Base-by-base conservation (phyloP, 2,797 vertebrate genomes). In the Falco naumanni region DNA sequence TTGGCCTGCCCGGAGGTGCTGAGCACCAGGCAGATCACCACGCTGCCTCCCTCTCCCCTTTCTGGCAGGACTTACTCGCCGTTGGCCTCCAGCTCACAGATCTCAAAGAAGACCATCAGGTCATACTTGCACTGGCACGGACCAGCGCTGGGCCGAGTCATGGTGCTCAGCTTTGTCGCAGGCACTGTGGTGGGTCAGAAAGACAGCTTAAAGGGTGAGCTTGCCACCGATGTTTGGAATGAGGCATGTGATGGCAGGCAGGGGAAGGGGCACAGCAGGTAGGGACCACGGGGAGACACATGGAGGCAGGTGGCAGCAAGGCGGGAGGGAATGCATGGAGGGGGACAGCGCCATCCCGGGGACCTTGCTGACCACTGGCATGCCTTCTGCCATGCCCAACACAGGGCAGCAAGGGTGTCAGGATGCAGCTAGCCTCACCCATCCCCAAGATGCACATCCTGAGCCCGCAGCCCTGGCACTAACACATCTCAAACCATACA, bases 51-150 rank as follows among this genome's bases (percentile, higher is more conserved):
- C 50, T 80, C 37, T 65, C 57, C 51, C 39, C 41, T 3, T 80
- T n/a, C 63, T 5, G 1, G 47, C 45, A 60, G 16, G 54, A 99
- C 99, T 99, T 95, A 99, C 99, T 99, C 99, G 97, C 99, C 99
- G 1, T 99, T 99, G 89, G 99, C 99, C 90, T 99, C 99, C 97
- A 99, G 98, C 97, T 99, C 99, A 19, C 99, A 99, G 98, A 99
- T 99, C 98, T 99, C 99, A 14, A 99, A 99, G 97, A 99, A 99
- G 20, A 99, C 99, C 98, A 99, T 99, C 92, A 99, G 98, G 95
- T 99, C 99, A 0, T 99, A 99, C 97, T 99, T 99, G 98, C 99
- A 99, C 97, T 99, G 99, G 97, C 99, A 99, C 4, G 99, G 99
- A 61, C 99, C 99, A 0, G 98, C 97, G 16, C 98, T 98, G 48